Evolutionary conservation across 2,797 vertebrate genomes (phyloP).

Genomic region (Ambastaia sidthimunki): DNA sequence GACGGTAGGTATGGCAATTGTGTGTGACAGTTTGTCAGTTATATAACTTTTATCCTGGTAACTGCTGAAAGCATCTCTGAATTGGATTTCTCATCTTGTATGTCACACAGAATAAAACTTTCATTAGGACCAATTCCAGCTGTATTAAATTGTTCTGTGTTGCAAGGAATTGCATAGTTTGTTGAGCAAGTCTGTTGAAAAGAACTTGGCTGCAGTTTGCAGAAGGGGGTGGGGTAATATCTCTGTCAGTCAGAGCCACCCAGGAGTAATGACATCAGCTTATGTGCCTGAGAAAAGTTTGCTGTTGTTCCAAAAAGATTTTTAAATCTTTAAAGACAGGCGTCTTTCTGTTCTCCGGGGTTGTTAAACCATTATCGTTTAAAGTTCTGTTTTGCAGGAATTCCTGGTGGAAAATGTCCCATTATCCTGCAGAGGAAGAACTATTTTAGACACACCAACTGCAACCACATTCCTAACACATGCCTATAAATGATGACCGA

Average conservation of each 20-base stretch:
- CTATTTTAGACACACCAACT: background rate
- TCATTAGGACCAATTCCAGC: background rate
- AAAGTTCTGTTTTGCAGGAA: no score
- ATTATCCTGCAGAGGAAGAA: no score
- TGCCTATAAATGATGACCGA: background rate
- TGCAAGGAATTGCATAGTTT: slow-evolving; percentile 18
- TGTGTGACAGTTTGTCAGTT: slow-evolving; percentile 2
- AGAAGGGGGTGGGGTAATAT: background rate
- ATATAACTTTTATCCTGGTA: background rate
- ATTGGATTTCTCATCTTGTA: background rate
- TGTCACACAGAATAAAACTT: background rate
- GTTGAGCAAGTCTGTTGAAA: slow-evolving; percentile 12
- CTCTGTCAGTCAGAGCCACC: no score
- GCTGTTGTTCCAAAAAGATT: no score
- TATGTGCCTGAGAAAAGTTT: background rate
- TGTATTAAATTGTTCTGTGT: slow-evolving; percentile 7
- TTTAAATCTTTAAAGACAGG: no score
- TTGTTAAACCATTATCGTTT: no score
- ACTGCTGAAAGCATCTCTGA: slow-evolving; percentile 30
- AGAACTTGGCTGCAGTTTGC: background rate
- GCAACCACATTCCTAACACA: background rate
- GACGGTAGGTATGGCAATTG: slow-evolving; percentile 48
- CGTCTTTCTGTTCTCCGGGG: no score
- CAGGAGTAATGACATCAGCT: no score
- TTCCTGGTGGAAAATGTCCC: no score